Evolutionary conservation across 37 sponge, comb jelly and placozoan species (phyloP).

Genomic region (Halisarca cf. caerulea): DNA sequence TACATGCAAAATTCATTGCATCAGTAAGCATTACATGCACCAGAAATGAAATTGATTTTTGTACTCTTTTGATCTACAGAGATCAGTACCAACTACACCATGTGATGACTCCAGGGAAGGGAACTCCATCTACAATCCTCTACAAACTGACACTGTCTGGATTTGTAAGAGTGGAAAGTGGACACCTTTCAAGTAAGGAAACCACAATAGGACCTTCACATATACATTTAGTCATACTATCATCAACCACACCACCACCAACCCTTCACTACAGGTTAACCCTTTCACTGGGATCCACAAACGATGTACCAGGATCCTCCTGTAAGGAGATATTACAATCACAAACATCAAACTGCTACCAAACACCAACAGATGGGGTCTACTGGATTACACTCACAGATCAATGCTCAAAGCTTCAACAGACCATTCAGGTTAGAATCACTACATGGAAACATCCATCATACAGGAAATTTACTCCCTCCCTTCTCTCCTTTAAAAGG

Average conservation of each 20-base stretch:
- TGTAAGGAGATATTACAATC: not conserved
- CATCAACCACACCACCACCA: not conserved
- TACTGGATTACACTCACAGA: not conserved
- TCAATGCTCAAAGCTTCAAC: not conserved
- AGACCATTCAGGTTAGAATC: not conserved
- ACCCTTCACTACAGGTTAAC: not conserved
- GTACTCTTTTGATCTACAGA: not conserved
- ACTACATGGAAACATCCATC: not conserved
- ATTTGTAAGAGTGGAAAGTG: conserved; percentile 26
- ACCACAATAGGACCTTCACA: not conserved
- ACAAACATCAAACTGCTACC: not conserved
- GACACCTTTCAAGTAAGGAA: conserved; percentile 24
- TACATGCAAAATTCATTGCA: no score
- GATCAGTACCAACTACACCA: not conserved
- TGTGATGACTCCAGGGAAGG: not conserved
- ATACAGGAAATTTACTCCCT: not conserved
- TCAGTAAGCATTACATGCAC: no score
- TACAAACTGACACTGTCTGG: conserved; percentile 14
- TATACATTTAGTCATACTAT: not conserved
- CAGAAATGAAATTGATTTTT: no score
- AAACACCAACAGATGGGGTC: not conserved
- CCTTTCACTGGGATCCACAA: not conserved
- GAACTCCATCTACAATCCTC: not conserved
- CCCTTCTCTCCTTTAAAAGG: not conserved
- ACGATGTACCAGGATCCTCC: not conserved